Conservation (phyloP, 1,140 invertebrate species). For the Drosophila kikkawai region DNA sequence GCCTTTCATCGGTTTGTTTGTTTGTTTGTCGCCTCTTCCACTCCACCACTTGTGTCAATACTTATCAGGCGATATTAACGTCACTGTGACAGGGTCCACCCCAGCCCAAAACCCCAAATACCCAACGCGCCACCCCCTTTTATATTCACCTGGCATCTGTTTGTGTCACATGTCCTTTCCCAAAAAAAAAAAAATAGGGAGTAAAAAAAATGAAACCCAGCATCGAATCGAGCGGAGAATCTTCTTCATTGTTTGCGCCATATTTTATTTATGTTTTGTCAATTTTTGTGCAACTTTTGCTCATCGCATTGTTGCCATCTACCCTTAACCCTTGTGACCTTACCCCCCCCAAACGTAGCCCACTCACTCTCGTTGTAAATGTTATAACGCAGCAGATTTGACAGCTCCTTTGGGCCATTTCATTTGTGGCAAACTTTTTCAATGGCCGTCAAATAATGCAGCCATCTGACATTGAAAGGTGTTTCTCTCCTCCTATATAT, state of each 20-base stretch:
- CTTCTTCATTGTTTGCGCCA: slow-evolving; percentile 61
- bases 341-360: background rate
- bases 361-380: slow-evolving; percentile 25
- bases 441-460: slow-evolving; percentile 55
- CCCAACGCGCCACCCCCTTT: background rate
- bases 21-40: slow-evolving; percentile 30
- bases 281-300: slow-evolving; percentile 75
- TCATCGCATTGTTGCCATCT: slow-evolving; percentile 39
- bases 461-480: slow-evolving; percentile 38
- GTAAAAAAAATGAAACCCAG: background rate
- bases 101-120: background rate
- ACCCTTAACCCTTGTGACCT: slow-evolving; percentile 27
- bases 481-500: slow-evolving; percentile 5
- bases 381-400: slow-evolving; percentile 54
- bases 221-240: slow-evolving; percentile 20
- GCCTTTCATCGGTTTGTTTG: slow-evolving; percentile 35
- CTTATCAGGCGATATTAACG: slow-evolving; percentile 74
- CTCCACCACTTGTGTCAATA: slow-evolving; percentile 68
- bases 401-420: slow-evolving; percentile 55
- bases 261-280: slow-evolving; percentile 82
- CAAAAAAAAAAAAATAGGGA: background rate
- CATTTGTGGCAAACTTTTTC: slow-evolving; percentile 53
- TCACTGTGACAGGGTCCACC: slow-evolving; percentile 53
- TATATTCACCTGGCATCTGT: slow-evolving; percentile 59
- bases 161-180: slow-evolving; percentile 61